These are phyloP conservation scores for Halictus rubicundus DNA, from an alignment of 1,140 invertebrate species.

Conservation along the genomic window DNA sequence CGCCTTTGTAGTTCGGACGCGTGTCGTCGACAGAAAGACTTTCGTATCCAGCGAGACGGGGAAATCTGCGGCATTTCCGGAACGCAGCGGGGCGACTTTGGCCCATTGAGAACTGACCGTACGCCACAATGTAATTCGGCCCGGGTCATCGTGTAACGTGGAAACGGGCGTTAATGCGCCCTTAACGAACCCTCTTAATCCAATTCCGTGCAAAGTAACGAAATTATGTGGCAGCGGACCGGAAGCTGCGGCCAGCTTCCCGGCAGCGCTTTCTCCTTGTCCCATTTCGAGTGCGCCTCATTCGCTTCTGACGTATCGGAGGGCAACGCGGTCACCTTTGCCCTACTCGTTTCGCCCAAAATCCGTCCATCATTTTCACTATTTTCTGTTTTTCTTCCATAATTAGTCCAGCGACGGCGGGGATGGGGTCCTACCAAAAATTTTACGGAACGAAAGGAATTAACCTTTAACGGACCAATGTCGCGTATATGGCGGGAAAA, in stretches of 20 bases:
- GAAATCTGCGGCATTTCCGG: conserved; percentile 47
- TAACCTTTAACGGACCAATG: no score
- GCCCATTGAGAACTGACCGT: conserved; percentile 65
- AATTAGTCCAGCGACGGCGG: no score
- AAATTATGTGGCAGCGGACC: conserved; percentile 73
- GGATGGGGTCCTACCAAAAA: no score
- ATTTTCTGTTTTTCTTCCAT: no score
- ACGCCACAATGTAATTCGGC: conserved; percentile 62
- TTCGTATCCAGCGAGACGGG: conserved; percentile 36
- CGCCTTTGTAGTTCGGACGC: background rate
- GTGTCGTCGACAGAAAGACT: background rate
- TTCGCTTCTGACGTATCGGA: conserved; percentile 46
- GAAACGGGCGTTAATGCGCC: conserved; percentile 66
- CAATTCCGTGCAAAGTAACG: conserved; percentile 72
- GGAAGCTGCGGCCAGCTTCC: conserved; percentile 65
- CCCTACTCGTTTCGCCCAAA: no score
- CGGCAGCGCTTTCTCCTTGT: conserved; percentile 33
- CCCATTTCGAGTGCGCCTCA: conserved; percentile 51
- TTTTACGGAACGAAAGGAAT: no score
- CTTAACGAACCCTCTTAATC: conserved; percentile 75
- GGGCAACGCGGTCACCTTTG: conserved; percentile 30
- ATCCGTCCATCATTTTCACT: no score
- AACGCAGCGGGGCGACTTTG: conserved; percentile 51
- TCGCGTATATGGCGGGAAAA: no score
- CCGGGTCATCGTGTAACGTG: conserved; percentile 66